These are phyloP conservation scores for Graphium colonna DNA, from an alignment of 2,888 invertebrate genomes.

Conservation along the genomic window DNA sequence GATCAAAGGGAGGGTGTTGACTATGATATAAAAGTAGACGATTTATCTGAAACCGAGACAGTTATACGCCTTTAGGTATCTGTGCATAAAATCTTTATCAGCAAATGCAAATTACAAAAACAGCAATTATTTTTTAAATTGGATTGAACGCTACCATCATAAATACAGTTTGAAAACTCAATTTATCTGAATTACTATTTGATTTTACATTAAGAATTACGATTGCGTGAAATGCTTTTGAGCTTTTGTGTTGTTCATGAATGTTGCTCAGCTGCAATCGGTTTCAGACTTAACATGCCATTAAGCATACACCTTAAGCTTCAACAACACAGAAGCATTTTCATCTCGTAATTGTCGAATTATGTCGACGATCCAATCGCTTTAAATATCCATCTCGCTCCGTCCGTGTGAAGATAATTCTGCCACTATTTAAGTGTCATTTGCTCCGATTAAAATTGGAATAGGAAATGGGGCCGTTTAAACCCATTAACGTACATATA, in stretches of 20 bases:
- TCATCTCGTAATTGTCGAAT: conserved; percentile 64
- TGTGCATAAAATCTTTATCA: no score
- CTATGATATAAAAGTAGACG: no score
- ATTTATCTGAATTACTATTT: neutral
- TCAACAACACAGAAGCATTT: conserved; percentile 39
- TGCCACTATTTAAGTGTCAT: conserved; percentile 25
- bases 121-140: no score
- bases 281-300: conserved; percentile 14
- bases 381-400: conserved; percentile 59
- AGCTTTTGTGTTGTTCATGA: neutral
- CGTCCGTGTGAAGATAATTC: conserved; percentile 64
- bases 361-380: conserved; percentile 63
- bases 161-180: neutral
- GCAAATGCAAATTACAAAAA: no score
- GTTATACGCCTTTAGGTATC: no score
- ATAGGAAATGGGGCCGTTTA: neutral
- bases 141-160: no score
- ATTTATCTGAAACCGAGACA: no score
- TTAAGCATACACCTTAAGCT: conserved; percentile 46
- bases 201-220: neutral
- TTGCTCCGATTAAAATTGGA: conserved; percentile 1
- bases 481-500: no score
- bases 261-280: conserved; percentile 2
- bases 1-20: no score
- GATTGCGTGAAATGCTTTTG: neutral